Evolutionary conservation across 1,140 invertebrate genomes (phyloP).

Genomic region (Telenomus remus): DNA sequence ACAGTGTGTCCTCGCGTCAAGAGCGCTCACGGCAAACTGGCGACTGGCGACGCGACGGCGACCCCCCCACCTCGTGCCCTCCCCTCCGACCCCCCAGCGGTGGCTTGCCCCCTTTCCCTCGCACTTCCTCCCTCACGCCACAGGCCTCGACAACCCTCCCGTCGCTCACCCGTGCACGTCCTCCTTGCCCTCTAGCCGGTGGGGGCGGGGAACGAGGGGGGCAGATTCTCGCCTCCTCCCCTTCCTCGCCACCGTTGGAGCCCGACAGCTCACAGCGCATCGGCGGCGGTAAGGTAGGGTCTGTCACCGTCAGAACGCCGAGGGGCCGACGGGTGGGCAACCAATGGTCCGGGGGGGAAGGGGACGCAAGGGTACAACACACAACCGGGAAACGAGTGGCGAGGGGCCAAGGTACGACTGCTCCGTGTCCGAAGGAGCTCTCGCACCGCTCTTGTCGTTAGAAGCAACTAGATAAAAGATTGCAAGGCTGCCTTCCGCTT

Average conservation of each 20-base stretch:
- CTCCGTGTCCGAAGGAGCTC: slow-evolving; percentile 68
- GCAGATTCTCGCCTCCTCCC: slow-evolving; percentile 50
- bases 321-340: slow-evolving; percentile 59
- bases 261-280: slow-evolving; percentile 46
- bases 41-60: slow-evolving; percentile 69
- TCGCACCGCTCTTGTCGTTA: slow-evolving; percentile 42
- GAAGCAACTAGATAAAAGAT: slow-evolving; percentile 49
- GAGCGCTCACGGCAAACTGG: slow-evolving; percentile 74
- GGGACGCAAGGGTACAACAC: slow-evolving; percentile 36
- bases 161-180: slow-evolving; percentile 56
- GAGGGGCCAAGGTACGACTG: slow-evolving; percentile 65
- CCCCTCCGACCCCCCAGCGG: slow-evolving; percentile 28
- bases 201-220: slow-evolving; percentile 15
- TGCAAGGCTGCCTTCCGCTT: slow-evolving; percentile 24
- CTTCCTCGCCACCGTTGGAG: slow-evolving; percentile 21
- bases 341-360: slow-evolving; percentile 36
- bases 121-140: slow-evolving; percentile 42
- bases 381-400: slow-evolving; percentile 46
- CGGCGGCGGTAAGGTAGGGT: slow-evolving; percentile 69
- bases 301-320: slow-evolving; percentile 72
- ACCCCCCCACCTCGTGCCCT: slow-evolving; percentile 44
- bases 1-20: slow-evolving; percentile 67
- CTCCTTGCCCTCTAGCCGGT: slow-evolving; percentile 41
- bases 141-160: slow-evolving; percentile 36
- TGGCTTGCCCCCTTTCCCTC: slow-evolving; percentile 3